Percentiles rank a stretch among this genome's conserved stretches.
These are phyloP conservation scores for Eospalax fontanierii DNA, from an alignment of 2,797 vertebrate genomes.

Conservation along the genomic window DNA sequence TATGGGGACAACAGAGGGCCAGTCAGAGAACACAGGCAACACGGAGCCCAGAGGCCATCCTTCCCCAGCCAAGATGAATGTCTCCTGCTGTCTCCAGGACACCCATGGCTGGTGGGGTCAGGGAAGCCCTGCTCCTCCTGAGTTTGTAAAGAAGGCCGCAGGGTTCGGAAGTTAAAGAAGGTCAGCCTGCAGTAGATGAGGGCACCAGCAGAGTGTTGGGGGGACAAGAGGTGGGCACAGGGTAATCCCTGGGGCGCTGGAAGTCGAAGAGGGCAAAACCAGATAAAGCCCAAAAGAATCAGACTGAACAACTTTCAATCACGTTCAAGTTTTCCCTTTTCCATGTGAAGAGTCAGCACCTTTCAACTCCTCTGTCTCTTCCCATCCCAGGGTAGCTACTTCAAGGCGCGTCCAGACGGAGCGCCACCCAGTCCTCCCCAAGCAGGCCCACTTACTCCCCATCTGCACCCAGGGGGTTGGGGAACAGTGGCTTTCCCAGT, in stretches of 20 bases:
- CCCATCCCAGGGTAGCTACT: accelerated
- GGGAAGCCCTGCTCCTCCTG: not conserved
- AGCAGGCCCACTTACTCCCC: accelerated
- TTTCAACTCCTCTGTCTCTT: too few relatives aligned
- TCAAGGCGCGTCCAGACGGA: not conserved
- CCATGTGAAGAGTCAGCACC: not conserved
- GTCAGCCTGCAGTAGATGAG: not conserved
- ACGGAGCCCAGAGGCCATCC: not conserved
- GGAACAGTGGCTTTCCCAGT: accelerated
- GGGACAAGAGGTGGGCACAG: accelerated
- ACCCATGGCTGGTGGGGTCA: not conserved
- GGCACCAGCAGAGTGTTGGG: not conserved
- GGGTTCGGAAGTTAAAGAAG: not conserved
- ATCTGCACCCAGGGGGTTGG: too few relatives aligned
- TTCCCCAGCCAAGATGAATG: not conserved
- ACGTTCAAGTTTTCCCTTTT: not conserved
- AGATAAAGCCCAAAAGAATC: not conserved
- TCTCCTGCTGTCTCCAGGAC: not conserved
- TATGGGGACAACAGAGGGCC: accelerated
- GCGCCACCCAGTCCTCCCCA: not conserved
- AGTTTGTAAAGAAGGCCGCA: too few relatives aligned
- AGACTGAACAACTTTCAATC: not conserved
- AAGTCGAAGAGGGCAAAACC: not conserved
- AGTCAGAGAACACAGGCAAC: not conserved
- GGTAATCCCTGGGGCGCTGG: not conserved